Evolutionary conservation across 1,140 invertebrate species (phyloP), one percentile per base, ranked within the genome.

Genomic region (Pemphigus obesinymphae): DNA sequence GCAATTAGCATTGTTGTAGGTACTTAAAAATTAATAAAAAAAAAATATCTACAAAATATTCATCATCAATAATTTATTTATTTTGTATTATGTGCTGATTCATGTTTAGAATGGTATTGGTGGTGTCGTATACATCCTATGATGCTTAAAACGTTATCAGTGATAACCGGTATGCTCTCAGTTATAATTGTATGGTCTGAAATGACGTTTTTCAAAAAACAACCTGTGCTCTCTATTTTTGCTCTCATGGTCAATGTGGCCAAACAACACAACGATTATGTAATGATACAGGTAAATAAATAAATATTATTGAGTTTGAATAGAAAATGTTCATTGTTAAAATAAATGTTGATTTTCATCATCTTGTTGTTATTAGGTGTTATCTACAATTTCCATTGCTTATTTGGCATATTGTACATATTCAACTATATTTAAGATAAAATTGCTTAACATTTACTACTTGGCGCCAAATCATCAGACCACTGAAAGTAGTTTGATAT

Each of bases 331-430:
- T 48, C 8, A 31, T 20, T 31, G 31, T 50, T 29, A 45, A n/a
- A n/a, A n/a, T n/a, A n/a, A n/a, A n/a, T n/a, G n/a, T n/a, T n/a
- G n/a, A 70, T 34, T 34, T 2, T 23, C 0, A 66, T 8, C 55
- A 58, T 72, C 61, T 83, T 83, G 84, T 78, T 83, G 83, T 83
- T 90, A 89, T 29, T 86, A 92, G 95, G 85, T 96, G 26, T 89
- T 97, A 68, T 98, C 96, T 10, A 96, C 95, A 82, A 86, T 94
- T 37, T 93, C 96, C 5, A 96, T 99, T 82, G 93, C 94, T 6
- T 99, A 99, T 87, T 89, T 99, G 84, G 97, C 97, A 87, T 94
- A 97, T 85, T 99, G 98, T 88, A 96, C 98, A 6, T 99, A 98
- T 88, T 99, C 95, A 23, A 99, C 98, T 0, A 93, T 99, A 58